These are phyloP conservation scores for Arnoldichthys spilopterus DNA, from an alignment of 2,797 vertebrate genomes.

Conservation along the genomic window DNA sequence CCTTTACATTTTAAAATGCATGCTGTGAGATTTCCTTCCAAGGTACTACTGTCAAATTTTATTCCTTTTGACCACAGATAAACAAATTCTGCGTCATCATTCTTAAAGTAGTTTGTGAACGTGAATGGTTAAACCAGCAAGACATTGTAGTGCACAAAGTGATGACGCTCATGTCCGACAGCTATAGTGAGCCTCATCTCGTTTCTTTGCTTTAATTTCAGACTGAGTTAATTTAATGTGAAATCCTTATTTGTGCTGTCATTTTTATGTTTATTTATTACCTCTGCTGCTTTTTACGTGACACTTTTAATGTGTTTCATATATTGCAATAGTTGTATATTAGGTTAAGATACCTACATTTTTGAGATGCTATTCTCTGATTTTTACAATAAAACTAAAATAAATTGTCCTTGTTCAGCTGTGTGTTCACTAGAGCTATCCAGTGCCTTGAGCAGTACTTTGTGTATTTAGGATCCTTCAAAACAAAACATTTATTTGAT, in stretches of 20 bases:
- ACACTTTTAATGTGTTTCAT: constrained; percentile 4
- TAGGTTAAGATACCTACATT: neutral
- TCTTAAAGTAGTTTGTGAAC: neutral
- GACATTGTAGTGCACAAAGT: neutral
- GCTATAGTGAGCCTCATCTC: neutral
- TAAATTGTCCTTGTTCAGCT: neutral
- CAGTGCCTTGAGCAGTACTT: neutral
- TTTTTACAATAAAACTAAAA: constrained; percentile 1
- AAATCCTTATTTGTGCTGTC: neutral
- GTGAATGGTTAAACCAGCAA: neutral
- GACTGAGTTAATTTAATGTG: constrained; percentile 2
- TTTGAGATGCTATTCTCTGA: neutral
- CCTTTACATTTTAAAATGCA: neutral
- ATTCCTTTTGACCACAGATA: neutral
- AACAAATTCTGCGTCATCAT: neutral
- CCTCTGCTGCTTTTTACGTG: constrained; percentile 1
- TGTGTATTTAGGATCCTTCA: neutral
- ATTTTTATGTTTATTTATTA: constrained; percentile 33
- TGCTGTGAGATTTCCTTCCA: neutral
- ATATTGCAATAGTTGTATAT: neutral
- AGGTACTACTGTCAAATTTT: neutral
- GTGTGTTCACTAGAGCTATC: neutral
- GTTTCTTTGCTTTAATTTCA: neutral
- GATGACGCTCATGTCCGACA: neutral
- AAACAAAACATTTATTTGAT: no score